These are phyloP conservation scores for Gobiocypris rarus DNA, from an alignment of 2,113 vertebrate genomes.

Conservation along the genomic window DNA sequence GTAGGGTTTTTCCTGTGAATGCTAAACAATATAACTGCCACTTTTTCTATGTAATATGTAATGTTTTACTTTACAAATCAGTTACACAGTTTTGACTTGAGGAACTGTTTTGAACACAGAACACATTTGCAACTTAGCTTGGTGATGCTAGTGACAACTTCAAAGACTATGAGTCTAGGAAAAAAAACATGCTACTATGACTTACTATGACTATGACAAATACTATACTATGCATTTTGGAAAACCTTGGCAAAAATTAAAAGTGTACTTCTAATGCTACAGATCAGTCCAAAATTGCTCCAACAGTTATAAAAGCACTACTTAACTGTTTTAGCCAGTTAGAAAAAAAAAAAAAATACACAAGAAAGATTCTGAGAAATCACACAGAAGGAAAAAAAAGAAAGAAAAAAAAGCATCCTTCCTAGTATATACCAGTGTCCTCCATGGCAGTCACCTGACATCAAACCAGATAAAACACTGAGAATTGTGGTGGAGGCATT, in stretches of 20 bases:
- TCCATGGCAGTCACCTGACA: conserved; percentile 1
- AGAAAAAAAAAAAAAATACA: not conserved
- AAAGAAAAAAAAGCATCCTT: not conserved
- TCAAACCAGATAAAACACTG: not conserved
- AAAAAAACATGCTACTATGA: not conserved
- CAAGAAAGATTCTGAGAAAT: not conserved
- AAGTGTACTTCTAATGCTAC: not conserved
- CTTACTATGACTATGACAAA: not conserved
- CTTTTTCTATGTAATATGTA: too few relatives aligned
- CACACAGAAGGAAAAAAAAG: not conserved
- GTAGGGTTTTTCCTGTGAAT: too few relatives aligned
- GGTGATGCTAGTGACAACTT: not conserved
- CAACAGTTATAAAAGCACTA: not conserved
- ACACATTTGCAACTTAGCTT: not conserved
- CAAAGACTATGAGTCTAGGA: too few relatives aligned
- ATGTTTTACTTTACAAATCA: too few relatives aligned
- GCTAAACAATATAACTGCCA: too few relatives aligned
- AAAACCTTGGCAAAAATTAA: not conserved
- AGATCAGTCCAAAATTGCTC: not conserved
- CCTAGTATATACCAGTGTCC: not conserved
- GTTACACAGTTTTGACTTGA: too few relatives aligned
- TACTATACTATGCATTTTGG: too few relatives aligned
- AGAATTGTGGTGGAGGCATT: not conserved
- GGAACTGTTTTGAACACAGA: not conserved
- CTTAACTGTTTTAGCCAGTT: not conserved